phyloP scores from a whole-genome alignment of 1,140 invertebrate species.

The Drosophila cardini region DNA sequence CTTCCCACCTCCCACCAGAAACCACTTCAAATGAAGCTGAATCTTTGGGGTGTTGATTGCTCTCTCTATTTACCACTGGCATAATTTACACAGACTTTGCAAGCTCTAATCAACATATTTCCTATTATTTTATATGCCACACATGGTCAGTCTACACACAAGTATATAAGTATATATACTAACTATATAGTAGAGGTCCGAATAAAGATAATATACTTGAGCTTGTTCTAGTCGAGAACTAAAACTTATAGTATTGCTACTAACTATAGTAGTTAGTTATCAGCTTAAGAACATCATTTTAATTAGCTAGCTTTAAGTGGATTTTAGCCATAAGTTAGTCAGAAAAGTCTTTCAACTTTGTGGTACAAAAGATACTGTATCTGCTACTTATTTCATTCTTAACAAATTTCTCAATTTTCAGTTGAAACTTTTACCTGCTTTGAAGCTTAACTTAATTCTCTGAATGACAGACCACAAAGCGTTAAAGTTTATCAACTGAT shows the following conservation, averaged over 20 bases:
- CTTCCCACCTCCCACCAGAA: slow-evolving; percentile 6
- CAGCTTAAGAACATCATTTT: no score
- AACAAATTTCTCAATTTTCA: no score
- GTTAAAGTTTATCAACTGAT: slow-evolving; percentile 27
- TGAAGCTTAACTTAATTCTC: slow-evolving; percentile 31
- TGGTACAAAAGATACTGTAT: no score
- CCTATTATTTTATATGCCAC: slow-evolving; percentile 64
- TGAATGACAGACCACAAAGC: slow-evolving; percentile 17
- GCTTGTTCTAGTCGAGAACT: background rate
- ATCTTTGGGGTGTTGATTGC: slow-evolving; percentile 54
- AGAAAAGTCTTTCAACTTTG: no score
- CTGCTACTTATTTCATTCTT: no score
- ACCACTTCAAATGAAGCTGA: slow-evolving; percentile 21
- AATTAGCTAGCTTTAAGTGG: no score
- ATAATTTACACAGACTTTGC: slow-evolving; percentile 22
- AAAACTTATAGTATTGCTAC: no score
- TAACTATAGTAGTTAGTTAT: no score
- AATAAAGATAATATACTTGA: background rate
- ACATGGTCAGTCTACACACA: slow-evolving; percentile 5
- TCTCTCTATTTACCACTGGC: slow-evolving; percentile 1
- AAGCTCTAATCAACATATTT: slow-evolving; percentile 67
- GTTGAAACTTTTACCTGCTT: no score
- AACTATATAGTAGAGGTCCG: background rate
- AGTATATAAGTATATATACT: no score
- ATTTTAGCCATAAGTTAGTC: no score